Evolutionary conservation across 2,113 vertebrate species (phyloP).

Genomic region (Sterrhoptilus dennistouni): DNA sequence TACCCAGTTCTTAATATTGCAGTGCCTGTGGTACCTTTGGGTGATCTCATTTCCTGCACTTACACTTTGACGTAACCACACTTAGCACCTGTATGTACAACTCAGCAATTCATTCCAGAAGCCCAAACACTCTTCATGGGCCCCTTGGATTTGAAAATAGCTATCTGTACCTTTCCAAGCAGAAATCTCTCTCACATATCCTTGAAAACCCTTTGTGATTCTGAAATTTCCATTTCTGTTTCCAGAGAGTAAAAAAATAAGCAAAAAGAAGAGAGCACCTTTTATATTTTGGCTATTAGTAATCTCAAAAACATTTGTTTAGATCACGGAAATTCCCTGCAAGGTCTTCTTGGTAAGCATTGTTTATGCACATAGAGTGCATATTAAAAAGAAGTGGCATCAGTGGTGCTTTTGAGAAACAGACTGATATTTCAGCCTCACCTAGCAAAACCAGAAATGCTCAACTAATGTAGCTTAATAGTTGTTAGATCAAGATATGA

Average conservation of each 20-base stretch:
- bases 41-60: slow-evolving; percentile 41
- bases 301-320: background rate
- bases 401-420: background rate
- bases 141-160: background rate
- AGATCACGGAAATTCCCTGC: background rate
- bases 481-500: background rate
- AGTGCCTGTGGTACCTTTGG: background rate
- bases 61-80: background rate
- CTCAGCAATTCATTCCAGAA: background rate
- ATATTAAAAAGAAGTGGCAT: background rate
- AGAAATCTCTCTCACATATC: background rate
- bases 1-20: background rate
- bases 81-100: background rate
- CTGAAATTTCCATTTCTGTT: background rate
- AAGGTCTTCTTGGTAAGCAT: background rate
- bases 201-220: background rate
- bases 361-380: background rate
- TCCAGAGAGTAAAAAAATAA: background rate
- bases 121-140: background rate
- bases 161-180: background rate
- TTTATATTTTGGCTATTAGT: background rate
- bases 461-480: background rate
- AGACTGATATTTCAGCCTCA: background rate
- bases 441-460: background rate
- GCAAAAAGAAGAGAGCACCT: background rate